A percentile compares a stretch with the other conserved stretches of the same genome.
phyloP scores from a whole-genome alignment of 2,113 vertebrate species.

The Alosa alosa region DNA sequence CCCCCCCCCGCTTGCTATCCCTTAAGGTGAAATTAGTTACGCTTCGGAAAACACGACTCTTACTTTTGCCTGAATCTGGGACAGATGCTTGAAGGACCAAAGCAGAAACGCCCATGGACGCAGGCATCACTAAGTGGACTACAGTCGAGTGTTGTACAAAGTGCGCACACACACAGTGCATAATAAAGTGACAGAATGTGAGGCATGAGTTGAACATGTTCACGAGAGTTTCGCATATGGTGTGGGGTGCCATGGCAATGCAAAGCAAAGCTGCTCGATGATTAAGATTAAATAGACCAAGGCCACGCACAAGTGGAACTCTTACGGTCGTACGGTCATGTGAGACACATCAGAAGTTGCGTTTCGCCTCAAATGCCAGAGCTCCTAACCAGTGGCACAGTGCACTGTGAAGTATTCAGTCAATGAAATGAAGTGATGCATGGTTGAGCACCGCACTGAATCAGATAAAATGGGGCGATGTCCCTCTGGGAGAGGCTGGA shows the following conservation, averaged over 20 bases:
- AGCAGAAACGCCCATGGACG: constrained; percentile 54
- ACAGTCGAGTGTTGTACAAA: neutral
- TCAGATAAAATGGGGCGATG: neutral
- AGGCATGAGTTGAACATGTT: no score
- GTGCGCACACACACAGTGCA: no score
- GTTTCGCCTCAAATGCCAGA: neutral
- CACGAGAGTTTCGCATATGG: neutral
- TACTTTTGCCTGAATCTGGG: constrained; percentile 66
- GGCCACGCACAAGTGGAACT: neutral
- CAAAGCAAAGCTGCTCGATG: neutral
- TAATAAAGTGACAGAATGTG: no score
- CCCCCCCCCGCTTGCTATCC: constrained; percentile 31
- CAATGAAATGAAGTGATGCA: constrained; percentile 6
- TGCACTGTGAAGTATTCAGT: neutral
- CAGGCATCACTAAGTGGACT: constrained; percentile 32
- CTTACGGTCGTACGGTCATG: neutral
- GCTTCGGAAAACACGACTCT: constrained; percentile 63
- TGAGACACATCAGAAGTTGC: neutral
- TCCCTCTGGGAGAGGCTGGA: neutral
- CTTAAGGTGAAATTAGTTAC: constrained; percentile 69
- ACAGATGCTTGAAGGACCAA: constrained; percentile 58
- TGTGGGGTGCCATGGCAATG: neutral
- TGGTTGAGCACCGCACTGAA: neutral
- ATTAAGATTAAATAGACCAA: neutral
- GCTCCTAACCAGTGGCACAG: neutral